phyloP scores from a whole-genome alignment of 2,113 vertebrate genomes.

The Caretta caretta region DNA sequence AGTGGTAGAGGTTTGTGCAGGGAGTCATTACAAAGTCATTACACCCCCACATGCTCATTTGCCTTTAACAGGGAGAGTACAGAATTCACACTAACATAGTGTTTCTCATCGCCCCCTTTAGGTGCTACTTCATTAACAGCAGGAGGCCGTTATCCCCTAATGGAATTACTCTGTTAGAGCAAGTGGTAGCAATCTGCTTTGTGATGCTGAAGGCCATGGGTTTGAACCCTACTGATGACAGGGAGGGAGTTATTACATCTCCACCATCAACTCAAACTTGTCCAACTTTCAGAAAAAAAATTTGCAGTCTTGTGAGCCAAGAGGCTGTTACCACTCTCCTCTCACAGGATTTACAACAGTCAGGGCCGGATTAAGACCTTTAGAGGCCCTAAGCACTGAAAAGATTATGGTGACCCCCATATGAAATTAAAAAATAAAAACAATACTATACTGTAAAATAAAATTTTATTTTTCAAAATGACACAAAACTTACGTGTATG shows the following conservation, averaged over 20 bases:
- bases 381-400: no score
- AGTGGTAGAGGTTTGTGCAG: not conserved
- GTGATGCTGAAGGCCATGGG: not conserved
- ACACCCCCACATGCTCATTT: not conserved
- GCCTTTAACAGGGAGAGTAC: not conserved
- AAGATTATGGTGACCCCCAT: no score
- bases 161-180: not conserved
- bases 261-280: not conserved
- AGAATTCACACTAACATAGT: not conserved
- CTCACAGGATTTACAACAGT: not conserved
- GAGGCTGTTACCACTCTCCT: not conserved
- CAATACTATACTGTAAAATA: no score
- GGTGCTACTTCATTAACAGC: not conserved
- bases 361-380: no score
- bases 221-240: not conserved
- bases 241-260: not conserved
- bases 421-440: no score
- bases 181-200: not conserved
- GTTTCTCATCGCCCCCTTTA: not conserved
- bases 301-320: not conserved
- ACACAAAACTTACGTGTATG: no score
- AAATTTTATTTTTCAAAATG: no score
- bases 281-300: not conserved
- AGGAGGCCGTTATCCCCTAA: not conserved
- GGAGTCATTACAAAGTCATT: not conserved